Evolutionary conservation across 2,888 invertebrate species (phyloP), one percentile per base, ranked within the genome.

Genomic region (Barypeithes pellucidus): DNA sequence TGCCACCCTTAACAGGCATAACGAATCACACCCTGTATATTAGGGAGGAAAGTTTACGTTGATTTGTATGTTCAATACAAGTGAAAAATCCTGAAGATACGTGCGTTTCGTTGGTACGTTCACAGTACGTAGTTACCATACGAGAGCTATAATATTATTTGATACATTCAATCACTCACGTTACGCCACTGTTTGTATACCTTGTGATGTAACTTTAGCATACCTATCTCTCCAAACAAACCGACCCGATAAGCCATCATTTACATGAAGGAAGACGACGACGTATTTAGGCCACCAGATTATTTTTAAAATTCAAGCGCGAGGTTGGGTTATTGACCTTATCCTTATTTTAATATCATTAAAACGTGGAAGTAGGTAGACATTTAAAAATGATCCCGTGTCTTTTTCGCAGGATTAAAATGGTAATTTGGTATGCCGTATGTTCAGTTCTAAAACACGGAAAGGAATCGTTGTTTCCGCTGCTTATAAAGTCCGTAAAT

Each of bases 241-340:
- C 14, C 16, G 54, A 57, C 33, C 14, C 16, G 54, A 57, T 57
- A 33, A 57, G 36, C 16, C 14, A 14, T 33, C 14, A 14, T 33
- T 33, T 57, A 39, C 24, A 50, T 39, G 57, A 33, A 41, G n/a
- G 57, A 14, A 41, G 66, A 16, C 29, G 66, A 16, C 29, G 29
- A 29, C 43, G 59, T 43, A 57, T 67, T 60, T 67, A 60, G 67
- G 67, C 9, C 67, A 67, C 45, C 39, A 60, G 24, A 60, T 47
- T 67, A 60, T 67, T 60, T 67, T 67, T 67, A 60, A 60, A 67
- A 67, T 67, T 67, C 60, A 67, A 60, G 67, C 67, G 33, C 67
- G 67, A 59, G 67, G 59, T 67, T 67, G 43, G 60, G 67, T 67
- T 60, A 67, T 67, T 67, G 60, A 67, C 59, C 67, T 67, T 67